These are phyloP conservation scores for Hassar affinis DNA, from an alignment of 2,113 vertebrate genomes.

Conservation along the genomic window DNA sequence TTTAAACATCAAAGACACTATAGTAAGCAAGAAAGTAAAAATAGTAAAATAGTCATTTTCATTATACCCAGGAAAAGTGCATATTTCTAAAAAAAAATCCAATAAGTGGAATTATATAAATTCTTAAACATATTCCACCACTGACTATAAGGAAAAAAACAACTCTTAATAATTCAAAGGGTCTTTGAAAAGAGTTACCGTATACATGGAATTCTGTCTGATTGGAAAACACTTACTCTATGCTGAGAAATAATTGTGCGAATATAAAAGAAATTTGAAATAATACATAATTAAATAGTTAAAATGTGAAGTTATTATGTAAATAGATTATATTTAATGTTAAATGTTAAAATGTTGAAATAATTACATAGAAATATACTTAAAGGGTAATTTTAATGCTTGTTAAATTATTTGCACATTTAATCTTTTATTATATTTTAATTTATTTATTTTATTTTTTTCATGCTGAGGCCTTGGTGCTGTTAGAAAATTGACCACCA, in stretches of 20 bases:
- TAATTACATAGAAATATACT: neutral
- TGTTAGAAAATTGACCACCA: neutral
- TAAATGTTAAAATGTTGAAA: neutral
- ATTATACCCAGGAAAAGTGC: too few species aligned
- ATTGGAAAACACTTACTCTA: neutral
- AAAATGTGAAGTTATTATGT: neutral
- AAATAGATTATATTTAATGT: neutral
- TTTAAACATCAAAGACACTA: neutral
- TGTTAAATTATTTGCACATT: neutral
- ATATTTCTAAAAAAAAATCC: too few species aligned
- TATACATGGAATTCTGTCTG: neutral
- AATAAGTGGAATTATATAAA: neutral
- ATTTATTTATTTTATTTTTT: neutral
- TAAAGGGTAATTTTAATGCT: neutral
- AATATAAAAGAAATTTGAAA: neutral
- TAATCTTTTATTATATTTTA: neutral
- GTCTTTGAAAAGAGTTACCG: neutral
- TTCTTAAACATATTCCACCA: neutral
- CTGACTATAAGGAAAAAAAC: neutral
- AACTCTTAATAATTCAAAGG: too few species aligned
- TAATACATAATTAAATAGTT: neutral
- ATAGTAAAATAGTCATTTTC: too few species aligned
- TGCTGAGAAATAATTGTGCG: neutral
- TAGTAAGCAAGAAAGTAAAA: too few species aligned
- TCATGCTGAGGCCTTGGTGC: neutral